These are phyloP conservation scores for Brienomyrus brachyistius DNA, from an alignment of 2,113 vertebrate species.

Conservation along the genomic window DNA sequence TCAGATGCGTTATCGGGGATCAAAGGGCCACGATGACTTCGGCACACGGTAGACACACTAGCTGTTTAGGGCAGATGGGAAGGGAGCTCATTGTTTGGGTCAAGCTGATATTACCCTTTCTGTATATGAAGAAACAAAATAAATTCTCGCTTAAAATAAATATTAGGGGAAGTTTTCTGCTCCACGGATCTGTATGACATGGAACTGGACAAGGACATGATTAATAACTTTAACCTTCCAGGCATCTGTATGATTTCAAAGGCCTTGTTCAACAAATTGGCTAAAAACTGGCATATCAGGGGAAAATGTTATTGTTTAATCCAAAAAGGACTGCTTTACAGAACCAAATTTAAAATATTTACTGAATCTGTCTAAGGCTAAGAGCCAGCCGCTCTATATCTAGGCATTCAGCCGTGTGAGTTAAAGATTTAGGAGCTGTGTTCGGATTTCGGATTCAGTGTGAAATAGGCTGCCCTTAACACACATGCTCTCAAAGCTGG, in stretches of 20 bases:
- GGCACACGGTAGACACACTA: background rate
- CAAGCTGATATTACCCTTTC: background rate
- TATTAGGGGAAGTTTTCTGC: background rate
- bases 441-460: background rate
- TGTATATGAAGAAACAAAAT: background rate
- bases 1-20: constrained; percentile 54
- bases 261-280: background rate
- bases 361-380: background rate
- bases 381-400: background rate
- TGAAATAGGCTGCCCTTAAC: background rate
- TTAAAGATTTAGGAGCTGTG: background rate
- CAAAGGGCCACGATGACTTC: constrained; percentile 38
- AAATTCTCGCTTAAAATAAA: background rate
- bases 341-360: constrained; percentile 1
- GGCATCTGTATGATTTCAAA: background rate
- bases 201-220: background rate
- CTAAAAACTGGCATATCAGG: background rate
- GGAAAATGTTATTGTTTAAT: background rate
- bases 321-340: background rate
- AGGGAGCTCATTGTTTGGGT: background rate
- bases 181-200: background rate
- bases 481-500: background rate
- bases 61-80: background rate
- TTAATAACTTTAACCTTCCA: background rate
- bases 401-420: background rate